These are phyloP conservation scores for Boulengeromyrus knoepffleri DNA, from an alignment of 2,113 vertebrate species.

Conservation along the genomic window DNA sequence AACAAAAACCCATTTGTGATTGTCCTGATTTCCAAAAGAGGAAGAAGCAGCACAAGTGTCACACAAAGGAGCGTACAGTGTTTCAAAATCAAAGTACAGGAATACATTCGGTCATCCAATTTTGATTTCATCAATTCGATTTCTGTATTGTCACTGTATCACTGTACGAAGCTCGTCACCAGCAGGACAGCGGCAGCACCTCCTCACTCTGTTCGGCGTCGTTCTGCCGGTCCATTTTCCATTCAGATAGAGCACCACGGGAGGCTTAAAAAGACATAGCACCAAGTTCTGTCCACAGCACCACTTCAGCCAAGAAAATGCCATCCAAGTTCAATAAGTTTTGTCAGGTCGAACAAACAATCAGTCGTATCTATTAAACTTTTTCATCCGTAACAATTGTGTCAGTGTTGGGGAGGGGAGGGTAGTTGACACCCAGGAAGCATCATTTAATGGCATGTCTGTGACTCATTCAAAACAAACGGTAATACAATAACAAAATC, in stretches of 20 bases:
- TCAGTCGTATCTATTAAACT: not conserved
- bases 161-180: not conserved
- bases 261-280: constrained; percentile 5
- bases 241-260: not conserved
- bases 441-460: not conserved
- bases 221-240: not conserved
- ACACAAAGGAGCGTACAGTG: not conserved
- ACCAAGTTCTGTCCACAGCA: not conserved
- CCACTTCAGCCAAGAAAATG: not conserved
- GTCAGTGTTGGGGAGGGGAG: not conserved
- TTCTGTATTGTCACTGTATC: not conserved
- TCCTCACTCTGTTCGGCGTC: not conserved
- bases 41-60: not conserved
- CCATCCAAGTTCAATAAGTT: not conserved
- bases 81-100: not conserved
- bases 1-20: not conserved
- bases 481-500: not conserved
- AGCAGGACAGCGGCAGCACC: not conserved
- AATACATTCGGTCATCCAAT: not conserved
- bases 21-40: not conserved
- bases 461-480: not conserved
- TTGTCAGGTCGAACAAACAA: not conserved
- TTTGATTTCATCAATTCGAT: not conserved
- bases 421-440: not conserved
- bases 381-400: not conserved